Base-by-base conservation (phyloP, 1,140 invertebrate species). In the Acromyrmex heyeri region DNA sequence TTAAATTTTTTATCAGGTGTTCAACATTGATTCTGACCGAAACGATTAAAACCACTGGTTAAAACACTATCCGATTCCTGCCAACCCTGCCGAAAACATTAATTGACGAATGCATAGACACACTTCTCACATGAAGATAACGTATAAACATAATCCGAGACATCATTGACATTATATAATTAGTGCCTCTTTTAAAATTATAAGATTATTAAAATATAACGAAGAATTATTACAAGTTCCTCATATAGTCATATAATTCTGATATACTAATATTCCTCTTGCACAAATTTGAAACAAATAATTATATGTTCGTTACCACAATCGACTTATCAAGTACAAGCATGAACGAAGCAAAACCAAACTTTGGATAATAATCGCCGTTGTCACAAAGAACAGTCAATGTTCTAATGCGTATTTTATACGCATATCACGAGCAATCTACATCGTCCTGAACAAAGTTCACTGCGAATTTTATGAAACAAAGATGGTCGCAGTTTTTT, bases 301-400 rank as follows among this genome's bases (percentile, higher is more conserved):
- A 70, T 27, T 50, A 50, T 34, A 79, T 61, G 21, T 61, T 59
- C 34, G 70, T 76, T 48, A 21, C 48, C 27, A 27, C 21, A 85
- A 79, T 85, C 55, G 82, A 88, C 53, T 86, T 88, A 86, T 72
- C 34, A 69, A 75, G 69, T 87, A 90, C n/a, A 86, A 78, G 87
- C 27, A 78, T 55, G 88, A 82, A 87, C 30, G 59, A 88, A 90
- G 85, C 50, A 79, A 91, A 90, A 86, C 62, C 67, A 90, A 91
- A 90, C 90, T 91, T 91, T 91, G 90, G 90, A 89, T 82, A 88
- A 89, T 81, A 90, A 62, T 78, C 61, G 65, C 77, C 38, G 34
- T 53, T 27, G 14, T 57, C 16, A 59, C 50, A 55, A 72, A n/a
- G 3, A 79, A 62, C 73, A 78, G 10, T 24, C 53, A 86, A 18